phyloP scores from a whole-genome alignment of 2,888 invertebrate genomes.

The Scaptomyza parva region DNA sequence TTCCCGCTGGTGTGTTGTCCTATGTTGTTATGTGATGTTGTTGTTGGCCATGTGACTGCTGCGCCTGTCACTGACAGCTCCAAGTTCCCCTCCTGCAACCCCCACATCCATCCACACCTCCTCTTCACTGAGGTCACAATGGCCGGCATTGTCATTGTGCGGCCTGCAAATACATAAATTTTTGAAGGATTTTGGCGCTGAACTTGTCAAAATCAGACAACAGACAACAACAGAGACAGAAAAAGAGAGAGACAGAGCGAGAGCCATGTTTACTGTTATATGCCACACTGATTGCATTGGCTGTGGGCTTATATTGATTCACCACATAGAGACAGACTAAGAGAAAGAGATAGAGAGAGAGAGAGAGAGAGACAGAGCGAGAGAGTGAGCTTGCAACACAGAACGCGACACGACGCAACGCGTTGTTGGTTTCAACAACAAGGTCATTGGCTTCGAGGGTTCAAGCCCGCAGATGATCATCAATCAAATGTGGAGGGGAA shows the following conservation, averaged over 20 bases:
- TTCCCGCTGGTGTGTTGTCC: slow-evolving; percentile 26
- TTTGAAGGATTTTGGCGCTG: slow-evolving; percentile 84
- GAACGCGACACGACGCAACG: slow-evolving; percentile 1
- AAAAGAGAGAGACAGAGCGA: neutral
- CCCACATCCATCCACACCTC: too few relatives aligned
- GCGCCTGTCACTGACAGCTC: slow-evolving; percentile 71
- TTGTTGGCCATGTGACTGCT: slow-evolving; percentile 46
- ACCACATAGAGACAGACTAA: slow-evolving; percentile 1
- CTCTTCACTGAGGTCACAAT: neutral
- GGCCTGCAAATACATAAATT: slow-evolving; percentile 69
- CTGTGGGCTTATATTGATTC: slow-evolving; percentile 74
- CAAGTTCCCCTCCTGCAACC: neutral
- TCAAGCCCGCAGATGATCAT: slow-evolving; percentile 70
- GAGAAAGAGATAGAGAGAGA: neutral
- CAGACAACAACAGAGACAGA: slow-evolving; percentile 35
- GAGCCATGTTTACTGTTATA: slow-evolving; percentile 49
- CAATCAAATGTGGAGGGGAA: slow-evolving; percentile 68
- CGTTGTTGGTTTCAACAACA: slow-evolving; percentile 61
- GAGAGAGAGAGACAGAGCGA: neutral
- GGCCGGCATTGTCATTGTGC: slow-evolving; percentile 30
- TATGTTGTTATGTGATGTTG: slow-evolving; percentile 13
- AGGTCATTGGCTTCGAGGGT: slow-evolving; percentile 72
- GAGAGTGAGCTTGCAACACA: slow-evolving; percentile 6
- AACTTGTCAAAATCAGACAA: slow-evolving; percentile 84
- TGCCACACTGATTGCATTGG: slow-evolving; percentile 24